Conservation (phyloP, 2,888 invertebrate genomes). For the Ellobium chinense region DNA sequence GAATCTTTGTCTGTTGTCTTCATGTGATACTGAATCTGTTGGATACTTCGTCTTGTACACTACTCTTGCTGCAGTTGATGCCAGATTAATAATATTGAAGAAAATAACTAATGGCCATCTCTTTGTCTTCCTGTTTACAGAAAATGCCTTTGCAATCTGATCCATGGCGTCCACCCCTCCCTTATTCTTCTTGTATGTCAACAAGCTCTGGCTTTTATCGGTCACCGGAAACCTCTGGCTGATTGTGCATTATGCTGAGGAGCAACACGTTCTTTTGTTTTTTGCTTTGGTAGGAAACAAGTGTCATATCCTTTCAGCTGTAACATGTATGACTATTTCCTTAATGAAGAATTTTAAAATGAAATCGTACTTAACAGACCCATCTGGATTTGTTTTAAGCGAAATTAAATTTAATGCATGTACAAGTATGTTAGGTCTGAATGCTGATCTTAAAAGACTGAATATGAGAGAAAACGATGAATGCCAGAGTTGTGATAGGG, state of each 20-base stretch:
- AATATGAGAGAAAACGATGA: too few relatives aligned
- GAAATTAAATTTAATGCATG: too few relatives aligned
- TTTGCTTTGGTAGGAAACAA: neutral
- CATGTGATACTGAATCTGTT: neutral
- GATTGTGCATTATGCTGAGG: neutral
- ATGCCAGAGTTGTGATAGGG: too few relatives aligned
- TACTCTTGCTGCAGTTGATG: slow-evolving; percentile 48
- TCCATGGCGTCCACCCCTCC: slow-evolving; percentile 50
- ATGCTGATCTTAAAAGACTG: too few relatives aligned
- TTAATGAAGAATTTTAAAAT: too few relatives aligned
- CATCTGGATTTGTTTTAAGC: too few relatives aligned
- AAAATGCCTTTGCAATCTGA: slow-evolving; percentile 40
- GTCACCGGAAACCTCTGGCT: slow-evolving; percentile 14
- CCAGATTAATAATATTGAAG: slow-evolving; percentile 51
- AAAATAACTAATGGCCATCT: slow-evolving; percentile 51
- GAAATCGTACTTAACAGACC: too few relatives aligned
- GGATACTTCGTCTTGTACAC: slow-evolving; percentile 45
- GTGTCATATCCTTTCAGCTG: neutral
- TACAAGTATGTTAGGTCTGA: too few relatives aligned
- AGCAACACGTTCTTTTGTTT: neutral
- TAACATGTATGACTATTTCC: too few relatives aligned
- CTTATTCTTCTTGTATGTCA: slow-evolving; percentile 51
- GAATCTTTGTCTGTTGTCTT: neutral
- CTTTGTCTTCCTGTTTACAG: slow-evolving; percentile 39
- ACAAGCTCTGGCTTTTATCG: slow-evolving; percentile 48